Base-by-base conservation (phyloP, 2,888 invertebrate genomes). In the Acrobasis suavella region DNA sequence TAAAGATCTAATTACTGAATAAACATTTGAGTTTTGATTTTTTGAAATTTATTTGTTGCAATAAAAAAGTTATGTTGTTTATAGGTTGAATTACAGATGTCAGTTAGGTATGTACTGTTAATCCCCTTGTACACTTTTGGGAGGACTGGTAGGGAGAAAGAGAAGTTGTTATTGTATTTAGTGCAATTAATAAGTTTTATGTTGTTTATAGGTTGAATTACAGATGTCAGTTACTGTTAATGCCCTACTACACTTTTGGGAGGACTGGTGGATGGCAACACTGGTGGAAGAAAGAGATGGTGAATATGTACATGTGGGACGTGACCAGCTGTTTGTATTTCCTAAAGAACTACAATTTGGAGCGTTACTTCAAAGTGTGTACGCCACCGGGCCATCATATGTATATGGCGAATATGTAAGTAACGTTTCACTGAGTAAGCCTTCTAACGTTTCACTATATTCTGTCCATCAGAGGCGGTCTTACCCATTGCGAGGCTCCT, bases 271-370 rank as follows among this genome's bases (percentile, higher is more conserved):
- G 65, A 46, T 82, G 83, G 81, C 80, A 80, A 71, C 74, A 76
- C 70, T 70, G 74, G 70, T 69, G 77, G 60, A 80, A 83, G 50
- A 72, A 83, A 56, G 92, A 93, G 17, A 75, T 91, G 46, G 87
- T 93, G 62, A 92, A 94, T 67, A 75, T 70, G 38, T 95, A 95
- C 75, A 94, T 94, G 82, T 94, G 94, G 86, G 94, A 95, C 82
- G 93, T 94, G 12, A 94, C 94, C 64, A 95, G 95, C 63, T 94
- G 94, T 38, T 81, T 95, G 73, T 94, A 93, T 63, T 93, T 95
- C 70, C 77, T 95, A 71, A 94, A 94, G 77, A 90, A 91, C 69
- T 93, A 93, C 72, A 93, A 92, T 64, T 81, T 95, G 72, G 94
- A 95, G 51, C 87, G 94, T 5, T 91, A 93, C 73, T 95, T 93